Conservation (phyloP, 2,113 vertebrate species). For the Formicarius rufipectus region DNA sequence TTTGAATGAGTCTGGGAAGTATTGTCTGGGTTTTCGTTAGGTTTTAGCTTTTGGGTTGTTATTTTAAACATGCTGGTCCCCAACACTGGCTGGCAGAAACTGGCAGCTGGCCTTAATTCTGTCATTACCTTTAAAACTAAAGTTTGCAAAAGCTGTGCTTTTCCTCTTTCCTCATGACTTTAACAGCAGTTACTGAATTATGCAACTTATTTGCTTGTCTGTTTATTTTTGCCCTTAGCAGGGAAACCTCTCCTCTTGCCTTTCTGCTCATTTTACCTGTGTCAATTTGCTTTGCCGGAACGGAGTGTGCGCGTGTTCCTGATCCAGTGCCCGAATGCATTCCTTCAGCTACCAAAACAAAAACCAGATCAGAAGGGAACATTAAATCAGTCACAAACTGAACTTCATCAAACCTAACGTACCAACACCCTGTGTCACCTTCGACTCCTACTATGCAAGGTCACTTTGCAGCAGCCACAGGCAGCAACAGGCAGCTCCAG, state of each 20-base stretch:
- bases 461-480: neutral
- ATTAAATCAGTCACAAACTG: neutral
- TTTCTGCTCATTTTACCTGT: constrained; percentile 75
- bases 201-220: neutral
- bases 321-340: constrained; percentile 90
- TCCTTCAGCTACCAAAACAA: constrained; percentile 84
- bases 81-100: neutral
- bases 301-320: constrained; percentile 85
- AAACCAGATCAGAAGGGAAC: neutral
- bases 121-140: neutral
- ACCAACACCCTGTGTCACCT: neutral
- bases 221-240: neutral
- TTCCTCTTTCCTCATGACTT: neutral
- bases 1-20: neutral
- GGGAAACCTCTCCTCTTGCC: neutral
- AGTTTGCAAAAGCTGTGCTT: neutral
- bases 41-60: neutral
- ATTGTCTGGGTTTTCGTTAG: neutral
- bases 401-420: neutral
- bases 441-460: neutral
- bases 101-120: neutral
- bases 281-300: constrained; percentile 95
- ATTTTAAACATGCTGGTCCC: neutral
- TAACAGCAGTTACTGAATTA: neutral
- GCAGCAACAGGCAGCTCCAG: neutral